Base-by-base conservation (phyloP, 2,797 vertebrate species). In the Eidolon dupreanum region DNA sequence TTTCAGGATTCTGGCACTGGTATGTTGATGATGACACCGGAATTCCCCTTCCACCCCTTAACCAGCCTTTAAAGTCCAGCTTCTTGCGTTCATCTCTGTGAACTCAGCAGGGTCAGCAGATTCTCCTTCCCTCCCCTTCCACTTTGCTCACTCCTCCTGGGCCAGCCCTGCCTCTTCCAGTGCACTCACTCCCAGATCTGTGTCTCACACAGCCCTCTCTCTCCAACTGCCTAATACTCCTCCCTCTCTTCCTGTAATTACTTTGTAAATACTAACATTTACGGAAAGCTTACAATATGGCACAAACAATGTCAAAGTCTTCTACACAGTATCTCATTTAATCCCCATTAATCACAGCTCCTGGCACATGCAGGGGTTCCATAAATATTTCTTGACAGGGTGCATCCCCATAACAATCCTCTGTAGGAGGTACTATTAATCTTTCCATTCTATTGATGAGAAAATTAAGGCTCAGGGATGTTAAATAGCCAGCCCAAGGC, bases 21-120 rank as follows among this genome's bases (percentile, higher is more conserved):
- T 6, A 20, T 24, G 55, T 53, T 66, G 33, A 51, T 88, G 81
- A 77, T 53, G n/a, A 82, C 36, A 71, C 57, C 28, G 70, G 88
- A 96, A 95, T 94, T 96, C 90, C 84, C 86, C 92, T 70, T 77
- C 59, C 12, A 10, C 24, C 26, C 51, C 7, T 49, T 55, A 26
- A 51, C 9, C n/a, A 79, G 70, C 3, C 84, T 57, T 87, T 15
- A 5, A 81, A 88, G 66, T 63, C 94, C 87, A 51, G 22, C 43
- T n/a, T n/a, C 22, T 12, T 0, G 4, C 13, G 41, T 15, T 43
- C 81, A 38, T 59, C 4, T 46, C 75, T 36, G 43, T 31, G 66
- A 74, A 55, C 38, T 55, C 59, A 41, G 78, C 77, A 51, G 17
- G 28, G n/a, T 38, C 55, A 22, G 38, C 22, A 20, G 22, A 43